Conservation (phyloP, 2,113 vertebrate species). For the Mormyrus lacerda region DNA sequence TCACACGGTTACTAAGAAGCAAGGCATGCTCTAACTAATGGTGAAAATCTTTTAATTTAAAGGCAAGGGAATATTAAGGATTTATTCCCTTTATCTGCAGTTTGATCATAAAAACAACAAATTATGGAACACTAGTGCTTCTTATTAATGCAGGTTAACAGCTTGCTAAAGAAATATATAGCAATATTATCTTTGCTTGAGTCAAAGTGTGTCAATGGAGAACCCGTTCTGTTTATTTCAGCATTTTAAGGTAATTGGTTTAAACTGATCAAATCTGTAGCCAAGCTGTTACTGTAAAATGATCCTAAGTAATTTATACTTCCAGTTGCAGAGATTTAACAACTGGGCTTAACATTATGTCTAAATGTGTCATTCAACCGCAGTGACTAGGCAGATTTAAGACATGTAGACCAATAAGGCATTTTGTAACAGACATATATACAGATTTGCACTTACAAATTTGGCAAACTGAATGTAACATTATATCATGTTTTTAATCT, state of each 20-base stretch:
- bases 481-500: not conserved
- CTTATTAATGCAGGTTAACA: not conserved
- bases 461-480: not conserved
- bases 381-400: not conserved
- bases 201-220: not conserved
- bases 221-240: not conserved
- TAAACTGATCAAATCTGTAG: not conserved
- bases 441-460: not conserved
- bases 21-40: not conserved
- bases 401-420: not conserved
- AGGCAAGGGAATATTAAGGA: not conserved
- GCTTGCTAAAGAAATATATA: not conserved
- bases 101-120: not conserved
- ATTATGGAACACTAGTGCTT: not conserved
- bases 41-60: constrained; percentile 1
- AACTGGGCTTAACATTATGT: not conserved
- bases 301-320: not conserved
- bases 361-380: not conserved
- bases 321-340: not conserved
- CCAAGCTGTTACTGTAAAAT: not conserved
- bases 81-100: not conserved
- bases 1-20: constrained; percentile 19
- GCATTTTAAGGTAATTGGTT: not conserved
- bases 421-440: not conserved
- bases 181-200: not conserved